A percentile compares a stretch with the other conserved stretches of the same genome.
Conservation (phyloP, 2,113 vertebrate genomes). For the Rattus rattus region DNA sequence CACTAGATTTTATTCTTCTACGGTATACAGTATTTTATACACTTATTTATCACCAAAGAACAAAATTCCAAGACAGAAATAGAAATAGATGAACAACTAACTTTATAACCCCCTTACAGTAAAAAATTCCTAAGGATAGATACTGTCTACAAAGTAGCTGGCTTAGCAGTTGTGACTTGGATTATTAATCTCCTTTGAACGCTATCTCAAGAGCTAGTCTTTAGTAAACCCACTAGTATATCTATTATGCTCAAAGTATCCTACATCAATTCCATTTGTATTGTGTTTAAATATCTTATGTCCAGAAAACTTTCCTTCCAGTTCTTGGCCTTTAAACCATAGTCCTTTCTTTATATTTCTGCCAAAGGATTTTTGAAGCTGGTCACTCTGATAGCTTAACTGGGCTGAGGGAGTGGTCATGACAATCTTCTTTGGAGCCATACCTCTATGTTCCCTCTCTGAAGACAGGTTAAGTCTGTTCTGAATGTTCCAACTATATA, state of each 20-base stretch:
- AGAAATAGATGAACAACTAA: not conserved
- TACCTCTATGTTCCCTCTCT: not conserved
- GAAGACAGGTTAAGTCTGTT: not conserved
- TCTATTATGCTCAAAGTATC: not conserved
- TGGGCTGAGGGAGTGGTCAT: rapidly evolving
- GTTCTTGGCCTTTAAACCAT: slow-evolving; percentile 31
- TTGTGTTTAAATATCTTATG: slow-evolving; percentile 38
- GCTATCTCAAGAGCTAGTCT: not conserved
- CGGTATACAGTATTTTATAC: not conserved
- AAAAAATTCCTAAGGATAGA: not conserved
- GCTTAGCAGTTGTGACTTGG: not conserved
- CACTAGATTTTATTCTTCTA: not conserved
- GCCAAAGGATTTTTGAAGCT: not conserved
- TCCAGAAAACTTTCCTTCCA: not conserved
- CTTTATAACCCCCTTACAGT: not conserved
- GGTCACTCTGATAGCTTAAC: not conserved
- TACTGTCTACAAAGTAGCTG: not conserved
- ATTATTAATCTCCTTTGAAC: not conserved
- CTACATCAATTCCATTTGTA: not conserved
- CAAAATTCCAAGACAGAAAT: not conserved
- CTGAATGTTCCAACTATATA: not conserved
- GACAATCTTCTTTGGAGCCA: not conserved
- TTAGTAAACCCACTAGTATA: not conserved
- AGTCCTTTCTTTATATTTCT: not conserved
- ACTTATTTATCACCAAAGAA: not conserved